Evolutionary conservation across 1,140 invertebrate genomes (phyloP), one percentile per base, ranked within the genome.

Genomic region (Phymorhynchus buccinoides): DNA sequence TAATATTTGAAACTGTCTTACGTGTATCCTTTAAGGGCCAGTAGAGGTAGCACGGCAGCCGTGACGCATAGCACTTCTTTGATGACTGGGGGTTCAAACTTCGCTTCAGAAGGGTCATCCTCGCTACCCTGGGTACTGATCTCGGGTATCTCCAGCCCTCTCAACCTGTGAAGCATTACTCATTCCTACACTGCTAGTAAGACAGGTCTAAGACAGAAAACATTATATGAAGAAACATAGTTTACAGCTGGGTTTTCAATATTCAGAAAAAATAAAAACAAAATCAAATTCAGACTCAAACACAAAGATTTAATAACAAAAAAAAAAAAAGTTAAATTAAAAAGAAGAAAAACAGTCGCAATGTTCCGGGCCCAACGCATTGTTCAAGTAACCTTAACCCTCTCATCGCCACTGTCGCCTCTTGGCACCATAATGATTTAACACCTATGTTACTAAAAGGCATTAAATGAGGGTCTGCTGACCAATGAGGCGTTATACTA

Each of bases 51-150:
- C 18, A 96, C 95, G 82, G 94, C 94, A 30, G 95, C 94, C 16
- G 96, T 96, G 42, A 97, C 95, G 89, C 94, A 94, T 91, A 95
- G 96, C 90, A 96, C 95, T 91, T 97, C 96, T 22, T 94, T 93
- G 68, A 97, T 95, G 62, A 92, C 91, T 7, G 95, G 95, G n/a
- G 92, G 88, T 82, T 91, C 86, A 84, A 94, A 93, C 68, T 93
- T 90, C 78, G 92, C 91, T 32, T 86, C 82, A 35, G 52, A 3
- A 27, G 39, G 56, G n/a, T 83, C 86, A 32, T 80, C 56, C n/a
- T 32, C 68, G 0, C 44, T 48, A 27, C 87, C 71, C 37, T 86
- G 41, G 68, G 48, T 77, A 77, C n/a, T 37, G 27, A 88, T 30
- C 66, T 89, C 87, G n/a, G 42, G 44, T 32, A 80, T 18, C 1